Conservation (phyloP, 2,113 vertebrate genomes). For the Hypocryptadius cinnamomeus region DNA sequence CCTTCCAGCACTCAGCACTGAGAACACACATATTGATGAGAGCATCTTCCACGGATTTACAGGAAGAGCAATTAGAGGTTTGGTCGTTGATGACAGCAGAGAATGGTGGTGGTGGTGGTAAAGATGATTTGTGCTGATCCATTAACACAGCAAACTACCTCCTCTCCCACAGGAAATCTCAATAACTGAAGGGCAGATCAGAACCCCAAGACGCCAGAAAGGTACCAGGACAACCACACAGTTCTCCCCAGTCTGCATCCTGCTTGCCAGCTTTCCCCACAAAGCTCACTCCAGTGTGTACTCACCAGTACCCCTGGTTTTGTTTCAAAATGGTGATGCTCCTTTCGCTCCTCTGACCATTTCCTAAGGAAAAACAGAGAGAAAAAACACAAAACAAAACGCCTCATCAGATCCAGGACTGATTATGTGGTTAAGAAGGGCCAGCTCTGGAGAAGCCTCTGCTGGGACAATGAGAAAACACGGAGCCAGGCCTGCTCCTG, state of each 20-base stretch:
- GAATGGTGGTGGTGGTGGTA: neutral
- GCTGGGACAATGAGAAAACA: fast-evolving
- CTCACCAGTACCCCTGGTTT: slow-evolving; percentile 55
- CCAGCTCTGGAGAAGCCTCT: neutral
- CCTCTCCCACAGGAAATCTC: neutral
- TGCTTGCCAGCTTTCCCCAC: neutral
- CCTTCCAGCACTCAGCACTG: neutral
- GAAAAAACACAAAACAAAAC: neutral
- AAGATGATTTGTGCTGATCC: neutral
- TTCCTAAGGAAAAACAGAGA: slow-evolving; percentile 42
- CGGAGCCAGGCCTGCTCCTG: neutral
- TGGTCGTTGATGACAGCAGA: neutral
- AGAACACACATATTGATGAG: neutral
- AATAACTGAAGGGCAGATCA: neutral
- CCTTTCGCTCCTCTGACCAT: slow-evolving; percentile 47
- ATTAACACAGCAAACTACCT: neutral
- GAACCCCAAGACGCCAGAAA: neutral
- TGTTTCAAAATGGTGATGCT: slow-evolving; percentile 27
- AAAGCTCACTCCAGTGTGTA: neutral
- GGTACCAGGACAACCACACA: neutral
- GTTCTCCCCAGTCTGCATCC: fast-evolving
- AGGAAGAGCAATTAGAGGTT: neutral
- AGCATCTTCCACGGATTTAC: neutral
- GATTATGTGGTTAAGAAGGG: neutral
- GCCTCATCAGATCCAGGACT: slow-evolving; percentile 4